A percentile compares a stretch with the other conserved stretches of the same genome.
These are phyloP conservation scores for Dascyllus trimaculatus DNA, from an alignment of 2,113 vertebrate species.

Conservation along the genomic window DNA sequence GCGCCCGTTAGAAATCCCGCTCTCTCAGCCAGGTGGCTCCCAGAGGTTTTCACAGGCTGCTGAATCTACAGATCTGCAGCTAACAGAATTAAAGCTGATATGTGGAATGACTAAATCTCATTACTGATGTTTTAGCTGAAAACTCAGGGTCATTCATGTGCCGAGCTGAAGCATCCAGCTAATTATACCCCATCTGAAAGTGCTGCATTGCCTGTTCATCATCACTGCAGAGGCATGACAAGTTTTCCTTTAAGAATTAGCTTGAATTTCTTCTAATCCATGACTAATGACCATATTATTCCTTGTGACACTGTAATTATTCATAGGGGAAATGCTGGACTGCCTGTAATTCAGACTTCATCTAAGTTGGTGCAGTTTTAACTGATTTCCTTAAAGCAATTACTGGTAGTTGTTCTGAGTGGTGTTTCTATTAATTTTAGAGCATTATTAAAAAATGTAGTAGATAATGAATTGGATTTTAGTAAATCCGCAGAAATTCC, in stretches of 20 bases:
- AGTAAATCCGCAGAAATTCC: background rate
- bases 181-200: slow-evolving; percentile 27
- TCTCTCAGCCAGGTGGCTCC: slow-evolving; percentile 46
- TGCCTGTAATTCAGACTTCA: background rate
- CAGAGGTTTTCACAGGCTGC: slow-evolving; percentile 19
- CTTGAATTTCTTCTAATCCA: slow-evolving; percentile 20
- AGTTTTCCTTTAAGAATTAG: slow-evolving; percentile 26
- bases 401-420: background rate
- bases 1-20: slow-evolving; percentile 9
- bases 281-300: slow-evolving; percentile 47
- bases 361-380: background rate
- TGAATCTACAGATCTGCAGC: slow-evolving; percentile 20
- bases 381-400: background rate
- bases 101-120: slow-evolving; percentile 14
- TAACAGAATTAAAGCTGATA: background rate
- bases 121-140: slow-evolving; percentile 19
- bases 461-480: background rate
- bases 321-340: slow-evolving; percentile 35
- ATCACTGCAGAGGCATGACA: slow-evolving; percentile 18
- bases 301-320: slow-evolving; percentile 42
- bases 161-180: slow-evolving; percentile 15
- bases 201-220: slow-evolving; percentile 25
- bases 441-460: background rate
- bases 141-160: slow-evolving; percentile 8
- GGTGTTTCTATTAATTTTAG: slow-evolving; percentile 3